A percentile compares a stretch with the other conserved stretches of the same genome.
phyloP scores from a whole-genome alignment of 2,797 vertebrate genomes.

The Novumbra hubbsi region DNA sequence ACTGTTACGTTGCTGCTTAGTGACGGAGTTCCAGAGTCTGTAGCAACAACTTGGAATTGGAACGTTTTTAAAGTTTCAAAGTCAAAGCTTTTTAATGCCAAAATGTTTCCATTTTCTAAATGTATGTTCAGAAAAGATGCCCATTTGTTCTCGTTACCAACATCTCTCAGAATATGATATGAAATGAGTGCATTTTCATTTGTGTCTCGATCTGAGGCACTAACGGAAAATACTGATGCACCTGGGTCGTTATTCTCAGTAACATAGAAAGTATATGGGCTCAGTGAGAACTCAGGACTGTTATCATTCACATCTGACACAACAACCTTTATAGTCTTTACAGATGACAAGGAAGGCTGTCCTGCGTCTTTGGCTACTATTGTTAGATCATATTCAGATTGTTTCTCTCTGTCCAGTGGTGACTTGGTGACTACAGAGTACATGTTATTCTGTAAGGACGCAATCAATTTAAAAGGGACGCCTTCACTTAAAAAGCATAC shows the following conservation, averaged over 20 bases:
- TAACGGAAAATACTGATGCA: slow-evolving; percentile 54
- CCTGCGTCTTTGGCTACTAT: slow-evolving; percentile 55
- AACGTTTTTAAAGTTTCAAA: slow-evolving; percentile 36
- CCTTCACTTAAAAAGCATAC: slow-evolving; percentile 38
- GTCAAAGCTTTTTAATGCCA: slow-evolving; percentile 49
- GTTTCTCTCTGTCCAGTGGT: slow-evolving; percentile 54
- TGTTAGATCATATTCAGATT: slow-evolving; percentile 47
- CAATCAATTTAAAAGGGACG: slow-evolving; percentile 47
- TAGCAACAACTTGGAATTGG: slow-evolving; percentile 34
- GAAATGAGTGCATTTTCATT: slow-evolving; percentile 51
- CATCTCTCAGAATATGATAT: slow-evolving; percentile 46
- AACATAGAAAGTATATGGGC: slow-evolving; percentile 57
- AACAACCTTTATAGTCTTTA: slow-evolving; percentile 45
- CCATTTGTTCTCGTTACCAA: slow-evolving; percentile 11
- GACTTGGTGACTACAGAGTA: slow-evolving; percentile 59
- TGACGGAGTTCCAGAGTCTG: slow-evolving; percentile 40
- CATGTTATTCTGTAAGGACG: slow-evolving; percentile 53
- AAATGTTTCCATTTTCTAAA: slow-evolving; percentile 49
- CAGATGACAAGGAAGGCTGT: slow-evolving; percentile 45
- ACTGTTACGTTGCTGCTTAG: slow-evolving; percentile 41
- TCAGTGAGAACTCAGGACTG: slow-evolving; percentile 52
- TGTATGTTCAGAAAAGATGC: slow-evolving; percentile 54
- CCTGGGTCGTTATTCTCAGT: slow-evolving; percentile 55
- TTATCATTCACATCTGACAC: slow-evolving; percentile 71
- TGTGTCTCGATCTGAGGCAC: slow-evolving; percentile 52